These are phyloP conservation scores for Branchellion lobata DNA, from an alignment of 2,888 invertebrate genomes.

Conservation along the genomic window DNA sequence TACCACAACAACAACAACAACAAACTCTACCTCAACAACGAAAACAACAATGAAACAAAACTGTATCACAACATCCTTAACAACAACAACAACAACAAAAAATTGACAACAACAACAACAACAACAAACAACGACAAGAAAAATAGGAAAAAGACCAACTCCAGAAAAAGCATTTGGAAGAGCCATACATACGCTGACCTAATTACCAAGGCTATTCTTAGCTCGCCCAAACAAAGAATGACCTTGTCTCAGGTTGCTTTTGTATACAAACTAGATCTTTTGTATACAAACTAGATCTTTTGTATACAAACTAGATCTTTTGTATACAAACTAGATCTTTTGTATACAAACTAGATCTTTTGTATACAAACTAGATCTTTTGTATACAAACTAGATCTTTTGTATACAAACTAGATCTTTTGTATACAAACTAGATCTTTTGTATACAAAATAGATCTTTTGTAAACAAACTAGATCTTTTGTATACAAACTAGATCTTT, in stretches of 20 bases:
- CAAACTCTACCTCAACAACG: background rate
- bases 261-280: too few species aligned
- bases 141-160: background rate
- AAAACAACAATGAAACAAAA: background rate
- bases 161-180: slow-evolving; percentile 41
- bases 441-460: too few species aligned
- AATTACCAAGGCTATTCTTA: slow-evolving; percentile 42
- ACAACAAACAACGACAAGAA: background rate
- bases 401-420: too few species aligned
- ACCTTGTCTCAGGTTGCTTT: slow-evolving; percentile 36
- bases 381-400: too few species aligned
- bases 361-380: too few species aligned
- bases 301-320: too few species aligned
- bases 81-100: slow-evolving; percentile 10
- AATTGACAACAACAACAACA: background rate
- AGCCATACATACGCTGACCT: slow-evolving; percentile 43
- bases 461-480: too few species aligned
- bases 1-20: background rate
- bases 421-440: too few species aligned
- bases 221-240: slow-evolving; percentile 27
- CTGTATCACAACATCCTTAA: slow-evolving; percentile 3
- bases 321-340: too few species aligned
- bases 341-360: too few species aligned
- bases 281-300: too few species aligned
- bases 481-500: too few species aligned